These are phyloP conservation scores for Lasaia peninsularis DNA, from an alignment of 1,140 invertebrate genomes.

Conservation along the genomic window DNA sequence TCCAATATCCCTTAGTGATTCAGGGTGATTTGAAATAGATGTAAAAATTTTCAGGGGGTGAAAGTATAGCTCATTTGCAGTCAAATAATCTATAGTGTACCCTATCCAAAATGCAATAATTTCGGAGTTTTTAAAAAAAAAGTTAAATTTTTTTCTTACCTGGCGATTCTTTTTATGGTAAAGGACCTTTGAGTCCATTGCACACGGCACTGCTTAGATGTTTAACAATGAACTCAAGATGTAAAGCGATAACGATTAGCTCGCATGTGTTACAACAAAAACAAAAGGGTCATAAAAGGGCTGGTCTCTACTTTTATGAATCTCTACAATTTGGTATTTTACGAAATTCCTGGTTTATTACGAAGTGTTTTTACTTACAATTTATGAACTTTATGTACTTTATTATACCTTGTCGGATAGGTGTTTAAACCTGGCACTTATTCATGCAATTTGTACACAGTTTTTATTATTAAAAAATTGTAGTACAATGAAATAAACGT, in stretches of 20 bases:
- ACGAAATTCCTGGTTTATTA: constrained; percentile 1
- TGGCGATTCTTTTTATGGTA: constrained; percentile 12
- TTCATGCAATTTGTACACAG: constrained; percentile 15
- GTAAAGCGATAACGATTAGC: constrained; percentile 3
- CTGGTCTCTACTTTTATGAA: not conserved
- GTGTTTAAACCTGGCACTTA: constrained; percentile 15
- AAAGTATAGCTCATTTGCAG: constrained; percentile 14
- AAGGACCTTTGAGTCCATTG: constrained; percentile 6
- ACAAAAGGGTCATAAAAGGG: constrained; percentile 2
- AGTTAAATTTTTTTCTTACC: constrained; percentile 7
- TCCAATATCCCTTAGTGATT: not conserved
- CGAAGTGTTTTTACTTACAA: constrained; percentile 3
- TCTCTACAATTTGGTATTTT: not conserved
- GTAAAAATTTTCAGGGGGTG: constrained; percentile 12
- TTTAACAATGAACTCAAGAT: not conserved
- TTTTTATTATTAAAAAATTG: constrained; percentile 14
- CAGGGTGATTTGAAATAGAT: constrained; percentile 11
- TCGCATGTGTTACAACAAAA: constrained; percentile 3
- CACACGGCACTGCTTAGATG: constrained; percentile 2
- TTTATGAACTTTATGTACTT: constrained; percentile 4
- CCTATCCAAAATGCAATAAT: constrained; percentile 14
- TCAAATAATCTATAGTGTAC: constrained; percentile 13
- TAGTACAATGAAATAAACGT: constrained; percentile 8
- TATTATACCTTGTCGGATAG: constrained; percentile 6
- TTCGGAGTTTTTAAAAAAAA: constrained; percentile 12